Evolutionary conservation across 2,797 vertebrate genomes (phyloP), one percentile per base, ranked within the genome.

Genomic region (Malurus splendens): DNA sequence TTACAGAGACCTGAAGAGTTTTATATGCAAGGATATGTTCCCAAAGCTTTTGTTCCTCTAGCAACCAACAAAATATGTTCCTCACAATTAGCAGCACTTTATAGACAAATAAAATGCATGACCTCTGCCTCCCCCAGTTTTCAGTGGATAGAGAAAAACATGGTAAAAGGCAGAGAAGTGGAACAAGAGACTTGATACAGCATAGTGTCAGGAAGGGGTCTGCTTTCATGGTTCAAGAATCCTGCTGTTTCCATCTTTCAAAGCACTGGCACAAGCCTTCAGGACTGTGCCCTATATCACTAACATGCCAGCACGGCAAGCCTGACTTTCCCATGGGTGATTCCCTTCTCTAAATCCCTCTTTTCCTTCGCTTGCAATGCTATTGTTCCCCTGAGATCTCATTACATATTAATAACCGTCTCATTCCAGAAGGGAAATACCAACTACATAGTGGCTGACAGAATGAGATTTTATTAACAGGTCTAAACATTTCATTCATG

Each of bases 331-430:
- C 0, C 33, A 56, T 42, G 45, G 91, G 59, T 39, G 8, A 83
- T 54, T 92, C 66, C 52, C 60, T 92, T 89, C 70, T 65, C 47
- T 33, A 85, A 89, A 85, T 51, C 66, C 47, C 33, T 50, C 48
- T 85, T 44, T 77, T 61, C 65, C 72, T 82, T 44, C 25, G 27
- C 47, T 65, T 71, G 62, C 80, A 88, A 33, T 45, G 18, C 55
- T 71, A 47, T 81, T 85, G 60, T 72, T 88, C 78, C 82, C 6
- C 0, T 61, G 87, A 79, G 79, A 79, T 77, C 80, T 85, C 57
- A 54, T 76, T 90, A 84, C 77, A 64, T 74, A 88, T 79, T 93
- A 88, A 93, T 67, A 92, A 84, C 72, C 18, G 68, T 45, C 62
- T 45, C n/a, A 87, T 59, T 85, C 44, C 88, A 85, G 56, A 77